A percentile compares a stretch with the other conserved stretches of the same genome.
Evolutionary conservation across 2,113 vertebrate species (phyloP).

Genomic region (Sciurus niger): DNA sequence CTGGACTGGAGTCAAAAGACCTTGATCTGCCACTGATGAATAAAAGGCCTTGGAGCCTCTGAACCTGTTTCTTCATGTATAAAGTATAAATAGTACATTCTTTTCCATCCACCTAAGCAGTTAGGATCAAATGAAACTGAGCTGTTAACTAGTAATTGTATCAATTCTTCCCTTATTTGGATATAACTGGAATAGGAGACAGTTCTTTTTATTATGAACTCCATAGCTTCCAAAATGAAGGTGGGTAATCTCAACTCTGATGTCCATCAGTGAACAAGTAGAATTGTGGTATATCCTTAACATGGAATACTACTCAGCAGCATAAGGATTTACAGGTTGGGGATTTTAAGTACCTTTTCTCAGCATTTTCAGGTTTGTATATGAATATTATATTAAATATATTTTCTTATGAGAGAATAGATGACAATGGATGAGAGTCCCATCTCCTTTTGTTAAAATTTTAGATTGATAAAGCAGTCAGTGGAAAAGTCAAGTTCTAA

Average conservation of each 20-base stretch:
- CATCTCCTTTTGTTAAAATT: not conserved
- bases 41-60: not conserved
- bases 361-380: not conserved
- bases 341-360: not conserved
- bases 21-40: not conserved
- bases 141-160: not conserved
- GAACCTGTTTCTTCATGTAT: not conserved
- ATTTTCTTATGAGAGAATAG: not conserved
- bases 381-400: not conserved
- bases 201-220: conserved; percentile 42
- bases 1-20: not conserved
- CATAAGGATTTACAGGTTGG: not conserved
- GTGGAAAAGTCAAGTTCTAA: not conserved
- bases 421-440: not conserved
- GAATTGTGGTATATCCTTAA: not conserved
- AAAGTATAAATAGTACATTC: not conserved
- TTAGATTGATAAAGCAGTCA: not conserved
- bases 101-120: not conserved
- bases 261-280: conserved; percentile 1
- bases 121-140: conserved; percentile 45
- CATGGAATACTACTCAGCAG: not conserved
- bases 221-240: conserved; percentile 2
- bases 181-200: not conserved
- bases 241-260: not conserved
- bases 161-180: not conserved